Evolutionary conservation across 2,113 vertebrate genomes (phyloP).

Genomic region (Clinocottus analis): DNA sequence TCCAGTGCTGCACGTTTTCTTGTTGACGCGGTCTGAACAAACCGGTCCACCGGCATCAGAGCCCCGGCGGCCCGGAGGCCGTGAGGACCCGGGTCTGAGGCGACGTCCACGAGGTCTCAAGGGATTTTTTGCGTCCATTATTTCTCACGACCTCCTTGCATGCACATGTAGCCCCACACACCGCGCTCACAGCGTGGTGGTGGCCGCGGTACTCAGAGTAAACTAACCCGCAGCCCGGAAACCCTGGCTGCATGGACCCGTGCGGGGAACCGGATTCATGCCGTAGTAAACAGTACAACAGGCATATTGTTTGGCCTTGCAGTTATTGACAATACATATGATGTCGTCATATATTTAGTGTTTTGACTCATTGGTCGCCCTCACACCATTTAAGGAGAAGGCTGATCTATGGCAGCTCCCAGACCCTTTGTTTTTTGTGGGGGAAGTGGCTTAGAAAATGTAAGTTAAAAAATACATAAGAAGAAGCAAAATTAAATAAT

Average conservation of each 20-base stretch:
- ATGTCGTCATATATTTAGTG: background rate
- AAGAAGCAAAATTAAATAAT: no score
- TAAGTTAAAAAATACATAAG: no score
- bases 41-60: background rate
- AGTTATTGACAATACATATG: background rate
- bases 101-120: background rate
- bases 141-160: constrained; percentile 41
- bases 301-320: background rate
- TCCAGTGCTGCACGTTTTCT: constrained; percentile 11
- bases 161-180: background rate
- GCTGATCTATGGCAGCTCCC: no score
- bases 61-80: background rate
- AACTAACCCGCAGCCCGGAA: constrained; percentile 64
- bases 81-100: background rate
- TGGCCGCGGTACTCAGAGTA: constrained; percentile 74
- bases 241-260: constrained; percentile 28
- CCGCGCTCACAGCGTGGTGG: constrained; percentile 52
- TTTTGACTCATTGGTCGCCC: no score
- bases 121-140: background rate
- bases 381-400: no score
- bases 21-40: background rate
- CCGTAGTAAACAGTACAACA: background rate
- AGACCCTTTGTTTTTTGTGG: no score
- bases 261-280: constrained; percentile 17
- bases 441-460: no score